These are phyloP conservation scores for Bubo scandiacus DNA, from an alignment of 2,113 vertebrate species.

Conservation along the genomic window DNA sequence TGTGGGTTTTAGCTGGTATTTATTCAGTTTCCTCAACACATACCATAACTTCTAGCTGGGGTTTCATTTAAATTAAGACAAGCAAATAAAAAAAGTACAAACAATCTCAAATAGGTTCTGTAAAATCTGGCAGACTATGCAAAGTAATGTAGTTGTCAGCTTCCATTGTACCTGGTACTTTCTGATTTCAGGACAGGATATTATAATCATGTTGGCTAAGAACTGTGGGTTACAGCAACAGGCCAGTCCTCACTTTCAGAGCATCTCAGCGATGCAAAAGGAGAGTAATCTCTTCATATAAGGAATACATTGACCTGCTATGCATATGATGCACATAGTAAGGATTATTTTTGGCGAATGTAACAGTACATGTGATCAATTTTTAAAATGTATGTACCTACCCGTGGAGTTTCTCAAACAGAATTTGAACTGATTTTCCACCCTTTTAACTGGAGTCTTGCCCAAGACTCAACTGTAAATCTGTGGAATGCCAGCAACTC, in stretches of 20 bases:
- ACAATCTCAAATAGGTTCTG: background rate
- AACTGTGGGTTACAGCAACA: background rate
- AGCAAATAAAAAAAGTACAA: background rate
- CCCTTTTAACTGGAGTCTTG: background rate
- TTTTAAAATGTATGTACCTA: background rate
- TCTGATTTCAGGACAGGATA: background rate
- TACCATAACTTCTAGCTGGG: background rate
- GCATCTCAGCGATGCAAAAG: fast-evolving
- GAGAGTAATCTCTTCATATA: too few relatives aligned
- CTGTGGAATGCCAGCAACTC: background rate
- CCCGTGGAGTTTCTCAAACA: background rate
- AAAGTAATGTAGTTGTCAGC: background rate
- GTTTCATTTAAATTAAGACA: background rate
- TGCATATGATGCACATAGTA: fast-evolving
- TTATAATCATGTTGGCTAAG: too few relatives aligned
- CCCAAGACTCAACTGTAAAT: background rate
- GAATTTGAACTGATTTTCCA: background rate
- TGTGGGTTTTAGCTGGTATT: background rate
- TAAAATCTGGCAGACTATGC: background rate
- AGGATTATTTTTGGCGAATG: background rate
- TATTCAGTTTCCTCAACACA: background rate
- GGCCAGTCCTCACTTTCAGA: background rate
- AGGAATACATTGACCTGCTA: background rate
- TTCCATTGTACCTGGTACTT: background rate
- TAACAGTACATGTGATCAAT: background rate